phyloP scores from a whole-genome alignment of 2,113 vertebrate genomes.

The Calidris pygmaea region DNA sequence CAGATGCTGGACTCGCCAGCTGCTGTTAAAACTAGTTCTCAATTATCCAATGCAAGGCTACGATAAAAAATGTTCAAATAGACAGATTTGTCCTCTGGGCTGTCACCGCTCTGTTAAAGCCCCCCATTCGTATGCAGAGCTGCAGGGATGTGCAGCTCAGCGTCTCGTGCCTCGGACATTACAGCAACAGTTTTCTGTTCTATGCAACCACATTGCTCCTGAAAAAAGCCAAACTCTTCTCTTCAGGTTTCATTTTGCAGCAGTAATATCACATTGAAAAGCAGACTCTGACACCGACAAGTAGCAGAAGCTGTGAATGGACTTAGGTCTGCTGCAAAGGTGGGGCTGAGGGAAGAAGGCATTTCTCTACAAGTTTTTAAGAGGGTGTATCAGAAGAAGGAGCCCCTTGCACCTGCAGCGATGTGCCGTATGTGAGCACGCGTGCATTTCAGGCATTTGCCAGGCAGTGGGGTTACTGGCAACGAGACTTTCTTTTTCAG shows the following conservation, averaged over 20 bases:
- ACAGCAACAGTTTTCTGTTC: neutral
- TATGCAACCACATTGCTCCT: neutral
- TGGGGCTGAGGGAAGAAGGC: neutral
- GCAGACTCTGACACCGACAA: neutral
- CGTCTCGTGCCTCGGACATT: fast-evolving
- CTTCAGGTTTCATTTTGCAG: neutral
- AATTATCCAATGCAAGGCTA: neutral
- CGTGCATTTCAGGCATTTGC: neutral
- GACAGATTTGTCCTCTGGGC: neutral
- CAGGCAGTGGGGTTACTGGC: neutral
- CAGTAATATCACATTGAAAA: neutral
- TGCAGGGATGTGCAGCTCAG: neutral
- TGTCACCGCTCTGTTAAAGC: neutral
- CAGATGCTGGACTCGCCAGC: neutral
- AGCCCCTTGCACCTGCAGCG: neutral
- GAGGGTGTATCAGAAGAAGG: neutral
- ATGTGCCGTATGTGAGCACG: fast-evolving
- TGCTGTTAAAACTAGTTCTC: neutral
- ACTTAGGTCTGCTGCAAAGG: neutral
- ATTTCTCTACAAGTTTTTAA: neutral
- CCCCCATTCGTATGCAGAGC: neutral
- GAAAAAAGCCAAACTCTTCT: neutral
- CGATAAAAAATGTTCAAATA: neutral
- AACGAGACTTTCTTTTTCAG: neutral
- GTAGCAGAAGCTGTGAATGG: neutral